Percentiles rank a stretch among this genome's conserved stretches.
phyloP scores from a whole-genome alignment of 2,113 vertebrate species.

The Eclectus roratus region DNA sequence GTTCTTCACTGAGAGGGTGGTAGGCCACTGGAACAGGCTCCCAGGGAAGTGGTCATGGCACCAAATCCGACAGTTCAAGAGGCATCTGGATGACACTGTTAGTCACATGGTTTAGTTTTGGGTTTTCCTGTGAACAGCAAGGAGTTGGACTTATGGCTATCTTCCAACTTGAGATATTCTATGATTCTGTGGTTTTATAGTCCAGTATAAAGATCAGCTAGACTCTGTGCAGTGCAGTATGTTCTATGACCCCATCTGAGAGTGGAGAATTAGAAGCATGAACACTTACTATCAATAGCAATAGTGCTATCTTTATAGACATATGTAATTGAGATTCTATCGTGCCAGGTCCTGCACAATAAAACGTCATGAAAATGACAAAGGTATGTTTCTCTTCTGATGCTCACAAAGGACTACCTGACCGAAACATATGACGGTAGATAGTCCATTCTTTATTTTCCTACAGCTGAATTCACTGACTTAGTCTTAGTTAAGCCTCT shows the following conservation, averaged over 20 bases:
- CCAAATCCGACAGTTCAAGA: not conserved
- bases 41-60: no score
- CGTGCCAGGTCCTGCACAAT: not conserved
- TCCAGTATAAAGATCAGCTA: not conserved
- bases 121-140: not conserved
- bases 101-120: not conserved
- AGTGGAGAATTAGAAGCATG: not conserved
- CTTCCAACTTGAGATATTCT: not conserved
- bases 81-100: accelerated
- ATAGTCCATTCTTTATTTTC: not conserved
- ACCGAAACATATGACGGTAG: not conserved
- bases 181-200: not conserved
- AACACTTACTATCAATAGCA: not conserved
- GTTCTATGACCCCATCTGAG: not conserved
- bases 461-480: not conserved
- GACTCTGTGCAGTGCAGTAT: not conserved
- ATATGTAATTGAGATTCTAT: not conserved
- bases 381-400: not conserved
- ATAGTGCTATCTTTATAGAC: not conserved
- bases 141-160: not conserved
- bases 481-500: not conserved
- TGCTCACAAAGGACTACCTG: not conserved
- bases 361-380: not conserved
- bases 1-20: not conserved
- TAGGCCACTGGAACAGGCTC: not conserved